A percentile compares a stretch with the other conserved stretches of the same genome.
Conservation (phyloP, 2,797 vertebrate species). For the Hypotaenidia okinawae region DNA sequence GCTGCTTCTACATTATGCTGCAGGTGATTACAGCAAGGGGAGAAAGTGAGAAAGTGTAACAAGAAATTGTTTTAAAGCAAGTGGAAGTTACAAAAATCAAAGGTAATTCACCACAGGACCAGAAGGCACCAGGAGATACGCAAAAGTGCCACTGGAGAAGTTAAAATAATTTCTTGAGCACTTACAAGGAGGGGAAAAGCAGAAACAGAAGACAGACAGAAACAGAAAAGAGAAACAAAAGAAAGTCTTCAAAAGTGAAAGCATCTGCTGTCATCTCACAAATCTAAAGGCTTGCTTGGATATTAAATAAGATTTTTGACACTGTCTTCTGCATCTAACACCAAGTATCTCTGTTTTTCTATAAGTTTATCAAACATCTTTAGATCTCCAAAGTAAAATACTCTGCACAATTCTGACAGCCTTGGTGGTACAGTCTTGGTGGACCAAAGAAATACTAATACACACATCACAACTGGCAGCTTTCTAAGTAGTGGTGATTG, state of each 20-base stretch:
- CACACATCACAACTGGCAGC: not conserved
- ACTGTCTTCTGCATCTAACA: not conserved
- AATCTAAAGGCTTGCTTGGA: not conserved
- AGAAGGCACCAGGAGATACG: not conserved
- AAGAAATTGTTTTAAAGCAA: not conserved
- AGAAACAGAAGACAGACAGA: not conserved
- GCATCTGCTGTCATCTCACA: not conserved
- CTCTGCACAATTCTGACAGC: not conserved
- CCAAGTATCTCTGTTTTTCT: not conserved
- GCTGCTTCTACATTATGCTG: too few relatives aligned
- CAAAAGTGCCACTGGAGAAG: not conserved
- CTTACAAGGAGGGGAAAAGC: not conserved
- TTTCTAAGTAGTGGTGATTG: not conserved
- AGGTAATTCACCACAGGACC: not conserved
- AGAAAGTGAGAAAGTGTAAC: not conserved
- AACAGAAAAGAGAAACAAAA: too few relatives aligned
- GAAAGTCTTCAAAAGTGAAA: not conserved
- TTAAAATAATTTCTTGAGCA: not conserved
- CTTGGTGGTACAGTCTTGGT: not conserved
- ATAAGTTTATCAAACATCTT: not conserved
- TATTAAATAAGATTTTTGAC: not conserved
- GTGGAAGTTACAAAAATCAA: not conserved
- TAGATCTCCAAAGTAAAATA: not conserved
- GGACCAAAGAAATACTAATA: not conserved
- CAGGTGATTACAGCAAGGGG: not conserved